Base-by-base conservation (phyloP, 2,113 vertebrate genomes). In the Chlorocebus sabaeus region DNA sequence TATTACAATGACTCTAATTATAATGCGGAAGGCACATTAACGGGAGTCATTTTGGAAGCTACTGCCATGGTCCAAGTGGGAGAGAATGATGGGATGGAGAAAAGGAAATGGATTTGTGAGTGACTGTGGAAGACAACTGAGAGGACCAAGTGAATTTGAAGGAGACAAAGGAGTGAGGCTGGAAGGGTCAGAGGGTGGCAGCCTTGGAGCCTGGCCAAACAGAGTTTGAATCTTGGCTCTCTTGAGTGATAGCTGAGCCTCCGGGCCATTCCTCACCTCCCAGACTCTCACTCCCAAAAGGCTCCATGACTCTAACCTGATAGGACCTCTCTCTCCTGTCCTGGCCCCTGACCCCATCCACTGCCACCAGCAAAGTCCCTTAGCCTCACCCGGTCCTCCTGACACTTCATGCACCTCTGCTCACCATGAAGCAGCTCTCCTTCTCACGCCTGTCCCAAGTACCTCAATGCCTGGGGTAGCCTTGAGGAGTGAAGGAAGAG, bases 161-260 rank as follows among this genome's bases (percentile, higher is more conserved):
- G 72, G 50, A 59, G 38, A 80, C 30, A 80, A 73, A 55, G 88
- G 76, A 32, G 52, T 2, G 4, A 68, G 25, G 27, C 1, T 55
- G 50, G 87, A 78, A 40, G 59, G 61, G 64, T 32, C 27, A 48
- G 43, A 5, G 43, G 8, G 27, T 18, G n/a, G 61, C 50, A n/a
- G 40, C 73, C 72, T 27, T 48, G 73, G 20, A 78, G 80, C 9
- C 32, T 55, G 52, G 61, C 23, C 10, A 48, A 52, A 35, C 5
- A 50, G 22, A 40, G 14, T 16, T 20, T 13, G 35, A 43, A 30
- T 22, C 52, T 59, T 16, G 52, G 7, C 84, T 78, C 57, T 48
- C 11, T 1, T 1, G 35, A 45, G 43, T 38, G 6, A 0, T 1
- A 80, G 52, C 16, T 35, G 5, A 25, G 6, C 38, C 30, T 20